Percentiles rank a stretch among this genome's conserved stretches.
These are phyloP conservation scores for Mormyrus proboscirostris DNA, from an alignment of 2,797 vertebrate species.

Conservation along the genomic window DNA sequence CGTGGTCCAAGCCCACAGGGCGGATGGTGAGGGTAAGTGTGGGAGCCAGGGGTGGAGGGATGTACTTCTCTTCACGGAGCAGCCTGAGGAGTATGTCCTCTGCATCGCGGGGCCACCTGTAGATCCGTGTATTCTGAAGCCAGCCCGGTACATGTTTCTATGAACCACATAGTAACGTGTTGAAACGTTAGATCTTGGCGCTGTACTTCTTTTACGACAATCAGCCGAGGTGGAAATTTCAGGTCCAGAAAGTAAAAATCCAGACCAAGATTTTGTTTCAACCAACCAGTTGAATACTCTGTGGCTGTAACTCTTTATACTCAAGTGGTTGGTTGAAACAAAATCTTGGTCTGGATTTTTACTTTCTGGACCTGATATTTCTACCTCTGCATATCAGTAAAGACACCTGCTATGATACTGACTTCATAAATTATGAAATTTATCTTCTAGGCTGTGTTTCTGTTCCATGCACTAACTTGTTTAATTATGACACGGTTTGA, in stretches of 20 bases:
- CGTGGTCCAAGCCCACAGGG: constrained; percentile 41
- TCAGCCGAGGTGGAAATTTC: neutral
- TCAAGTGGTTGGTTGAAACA: neutral
- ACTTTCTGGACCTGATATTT: neutral
- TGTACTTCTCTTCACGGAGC: constrained; percentile 71
- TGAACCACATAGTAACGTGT: neutral
- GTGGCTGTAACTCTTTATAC: neutral
- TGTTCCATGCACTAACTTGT: neutral
- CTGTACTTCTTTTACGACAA: neutral
- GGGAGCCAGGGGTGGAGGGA: constrained; percentile 68
- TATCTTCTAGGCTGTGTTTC: neutral
- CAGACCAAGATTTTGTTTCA: neutral
- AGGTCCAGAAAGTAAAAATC: neutral
- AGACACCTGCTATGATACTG: neutral
- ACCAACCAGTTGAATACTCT: neutral
- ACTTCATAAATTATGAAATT: neutral
- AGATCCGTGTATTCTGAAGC: constrained; percentile 80
- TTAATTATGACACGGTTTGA: neutral
- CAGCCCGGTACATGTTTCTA: constrained; percentile 78
- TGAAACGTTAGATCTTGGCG: neutral
- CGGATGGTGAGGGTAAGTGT: constrained; percentile 74
- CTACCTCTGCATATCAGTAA: neutral
- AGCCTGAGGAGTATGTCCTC: constrained; percentile 76
- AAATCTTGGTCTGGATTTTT: neutral
- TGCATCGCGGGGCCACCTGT: constrained; percentile 75